phyloP scores from a whole-genome alignment of 2,797 vertebrate species.

The Channa striata region DNA sequence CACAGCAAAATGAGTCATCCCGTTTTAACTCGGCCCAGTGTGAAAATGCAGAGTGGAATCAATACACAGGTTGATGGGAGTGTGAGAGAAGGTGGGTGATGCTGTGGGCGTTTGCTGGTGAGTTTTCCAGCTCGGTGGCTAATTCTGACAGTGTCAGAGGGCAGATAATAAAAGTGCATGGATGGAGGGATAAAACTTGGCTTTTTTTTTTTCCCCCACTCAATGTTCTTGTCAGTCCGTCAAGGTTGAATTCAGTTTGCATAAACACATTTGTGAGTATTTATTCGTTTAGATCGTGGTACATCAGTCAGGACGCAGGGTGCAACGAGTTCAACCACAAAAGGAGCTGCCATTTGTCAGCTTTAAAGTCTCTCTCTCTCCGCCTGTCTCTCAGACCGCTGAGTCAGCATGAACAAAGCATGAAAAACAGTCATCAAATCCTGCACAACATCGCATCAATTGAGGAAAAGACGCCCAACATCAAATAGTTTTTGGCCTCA shows the following conservation, averaged over 20 bases:
- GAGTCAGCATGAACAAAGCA: conserved; percentile 59
- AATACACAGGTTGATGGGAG: conserved; percentile 49
- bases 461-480: conserved; percentile 7
- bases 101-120: conserved; percentile 45
- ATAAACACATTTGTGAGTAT: not conserved
- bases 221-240: conserved; percentile 16
- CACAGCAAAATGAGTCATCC: conserved; percentile 61
- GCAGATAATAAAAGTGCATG: conserved; percentile 14
- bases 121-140: conserved; percentile 22
- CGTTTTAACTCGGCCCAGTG: conserved; percentile 45
- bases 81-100: conserved; percentile 42
- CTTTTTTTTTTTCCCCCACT: not conserved
- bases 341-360: conserved; percentile 22
- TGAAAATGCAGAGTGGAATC: conserved; percentile 57
- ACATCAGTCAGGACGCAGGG: not conserved
- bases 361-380: not conserved
- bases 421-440: conserved; percentile 17
- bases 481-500: not conserved
- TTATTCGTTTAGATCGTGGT: not conserved
- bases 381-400: conserved; percentile 21
- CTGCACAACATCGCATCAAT: conserved; percentile 34
- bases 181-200: not conserved
- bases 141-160: conserved; percentile 33
- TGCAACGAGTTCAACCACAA: conserved; percentile 5
- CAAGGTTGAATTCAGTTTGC: conserved; percentile 3